Percentiles rank a stretch among this genome's conserved stretches.
Evolutionary conservation across 2,888 invertebrate species (phyloP).

Genomic region (Trichopoda pennipes): DNA sequence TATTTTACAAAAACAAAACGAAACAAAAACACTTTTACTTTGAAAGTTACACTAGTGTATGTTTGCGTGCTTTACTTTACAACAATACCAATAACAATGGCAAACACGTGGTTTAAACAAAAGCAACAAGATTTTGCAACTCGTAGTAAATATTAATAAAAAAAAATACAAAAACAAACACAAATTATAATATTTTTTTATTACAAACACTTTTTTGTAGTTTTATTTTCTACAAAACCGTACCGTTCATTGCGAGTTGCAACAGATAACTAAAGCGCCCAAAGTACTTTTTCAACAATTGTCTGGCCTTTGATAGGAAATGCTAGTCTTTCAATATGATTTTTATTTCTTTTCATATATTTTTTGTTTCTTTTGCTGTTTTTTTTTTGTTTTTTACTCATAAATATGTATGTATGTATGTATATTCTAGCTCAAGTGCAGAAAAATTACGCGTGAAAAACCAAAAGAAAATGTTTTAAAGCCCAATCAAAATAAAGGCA

Average conservation of each 20-base stretch:
- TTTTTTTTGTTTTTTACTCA: slow-evolving; percentile 41
- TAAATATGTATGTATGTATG: slow-evolving; percentile 56
- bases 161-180: not conserved
- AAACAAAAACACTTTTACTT: slow-evolving; percentile 19
- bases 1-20: not conserved
- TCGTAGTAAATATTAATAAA: not conserved
- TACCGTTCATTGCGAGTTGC: slow-evolving; percentile 66
- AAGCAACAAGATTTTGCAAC: slow-evolving; percentile 37
- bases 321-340: slow-evolving; percentile 43
- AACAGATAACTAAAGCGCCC: slow-evolving; percentile 68
- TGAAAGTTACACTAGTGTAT: slow-evolving; percentile 4
- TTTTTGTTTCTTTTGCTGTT: slow-evolving; percentile 6
- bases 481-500: slow-evolving; percentile 21
- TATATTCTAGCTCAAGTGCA: slow-evolving; percentile 65
- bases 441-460: slow-evolving; percentile 69
- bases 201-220: slow-evolving; percentile 27
- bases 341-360: slow-evolving; percentile 43
- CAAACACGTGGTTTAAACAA: slow-evolving; percentile 1
- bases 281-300: slow-evolving; percentile 66
- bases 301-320: slow-evolving; percentile 61
- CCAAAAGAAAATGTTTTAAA: slow-evolving; percentile 40
- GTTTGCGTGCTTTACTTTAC: not conserved
- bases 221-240: slow-evolving; percentile 37
- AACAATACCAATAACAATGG: slow-evolving; percentile 9
- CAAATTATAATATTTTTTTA: not conserved